These are phyloP conservation scores for Sterrhoptilus dennistouni DNA, from an alignment of 2,113 vertebrate species.

Conservation along the genomic window DNA sequence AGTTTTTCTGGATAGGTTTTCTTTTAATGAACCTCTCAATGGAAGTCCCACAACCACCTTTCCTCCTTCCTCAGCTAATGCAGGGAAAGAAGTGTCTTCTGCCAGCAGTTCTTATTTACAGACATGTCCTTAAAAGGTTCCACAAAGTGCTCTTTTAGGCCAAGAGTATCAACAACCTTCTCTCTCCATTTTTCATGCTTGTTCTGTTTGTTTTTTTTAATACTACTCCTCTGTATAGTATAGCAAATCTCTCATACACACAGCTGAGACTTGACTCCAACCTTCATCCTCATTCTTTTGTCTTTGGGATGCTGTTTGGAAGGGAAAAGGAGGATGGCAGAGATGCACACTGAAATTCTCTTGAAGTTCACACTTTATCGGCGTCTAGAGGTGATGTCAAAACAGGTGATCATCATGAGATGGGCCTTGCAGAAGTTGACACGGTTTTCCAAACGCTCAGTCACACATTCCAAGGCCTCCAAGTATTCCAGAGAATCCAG, in stretches of 20 bases:
- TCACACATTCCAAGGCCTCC: conserved; percentile 92
- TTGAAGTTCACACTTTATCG: conserved; percentile 75
- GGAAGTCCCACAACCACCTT: conserved; percentile 53
- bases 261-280: conserved; percentile 74
- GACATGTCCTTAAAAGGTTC: conserved; percentile 69
- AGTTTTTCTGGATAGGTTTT: conserved; percentile 73
- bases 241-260: conserved; percentile 54
- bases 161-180: conserved; percentile 67
- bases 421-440: conserved; percentile 99
- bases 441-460: conserved; percentile 90
- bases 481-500: conserved; percentile 95
- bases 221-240: neutral
- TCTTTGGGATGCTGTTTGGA: conserved; percentile 70
- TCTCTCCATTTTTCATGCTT: conserved; percentile 46
- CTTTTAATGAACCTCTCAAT: conserved; percentile 61
- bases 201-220: neutral
- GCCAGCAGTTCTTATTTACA: conserved; percentile 77
- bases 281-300: conserved; percentile 73
- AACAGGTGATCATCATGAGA: conserved; percentile 99
- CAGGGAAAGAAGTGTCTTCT: conserved; percentile 58
- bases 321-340: conserved; percentile 45
- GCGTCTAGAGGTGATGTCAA: conserved; percentile 90
- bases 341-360: neutral
- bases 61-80: conserved; percentile 43
- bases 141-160: conserved; percentile 86